Conservation (phyloP, 37 sponge, comb jelly and placozoan genomes). For the Beroe ovata region DNA sequence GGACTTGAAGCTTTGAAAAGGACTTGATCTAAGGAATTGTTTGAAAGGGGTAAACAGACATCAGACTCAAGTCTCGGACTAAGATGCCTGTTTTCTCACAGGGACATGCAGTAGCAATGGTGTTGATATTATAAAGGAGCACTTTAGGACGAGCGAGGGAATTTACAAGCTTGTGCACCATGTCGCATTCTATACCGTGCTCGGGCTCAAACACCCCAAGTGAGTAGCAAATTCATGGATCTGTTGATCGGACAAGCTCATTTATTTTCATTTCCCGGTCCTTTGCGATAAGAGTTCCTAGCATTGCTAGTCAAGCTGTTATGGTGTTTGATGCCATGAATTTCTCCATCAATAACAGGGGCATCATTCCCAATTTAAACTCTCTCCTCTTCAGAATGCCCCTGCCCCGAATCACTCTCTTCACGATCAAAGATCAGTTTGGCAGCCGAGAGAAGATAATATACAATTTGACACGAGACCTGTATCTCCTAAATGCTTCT, state of each 20-base stretch:
- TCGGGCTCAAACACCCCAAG: conserved; percentile 45
- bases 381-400: no score
- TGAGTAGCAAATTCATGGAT: neutral
- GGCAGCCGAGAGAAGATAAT: conserved; percentile 55
- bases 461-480: conserved; percentile 5
- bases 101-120: conserved; percentile 57
- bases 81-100: neutral
- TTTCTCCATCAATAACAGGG: no score
- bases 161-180: conserved; percentile 38
- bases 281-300: no score
- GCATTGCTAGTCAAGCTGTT: no score
- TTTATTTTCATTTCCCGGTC: no score
- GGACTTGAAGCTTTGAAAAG: no score
- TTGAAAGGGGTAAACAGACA: no score
- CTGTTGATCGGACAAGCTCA: no score
- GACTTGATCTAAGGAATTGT: no score
- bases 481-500: conserved; percentile 27
- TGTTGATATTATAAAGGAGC: conserved; percentile 32
- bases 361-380: no score
- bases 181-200: conserved; percentile 25
- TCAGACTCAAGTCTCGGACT: no score
- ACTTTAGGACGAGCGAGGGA: conserved; percentile 59
- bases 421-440: conserved; percentile 45
- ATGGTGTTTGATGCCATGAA: no score
- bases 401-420: neutral